phyloP scores from a whole-genome alignment of 2,888 invertebrate genomes.

The Parapristionchus giblindavisi region DNA sequence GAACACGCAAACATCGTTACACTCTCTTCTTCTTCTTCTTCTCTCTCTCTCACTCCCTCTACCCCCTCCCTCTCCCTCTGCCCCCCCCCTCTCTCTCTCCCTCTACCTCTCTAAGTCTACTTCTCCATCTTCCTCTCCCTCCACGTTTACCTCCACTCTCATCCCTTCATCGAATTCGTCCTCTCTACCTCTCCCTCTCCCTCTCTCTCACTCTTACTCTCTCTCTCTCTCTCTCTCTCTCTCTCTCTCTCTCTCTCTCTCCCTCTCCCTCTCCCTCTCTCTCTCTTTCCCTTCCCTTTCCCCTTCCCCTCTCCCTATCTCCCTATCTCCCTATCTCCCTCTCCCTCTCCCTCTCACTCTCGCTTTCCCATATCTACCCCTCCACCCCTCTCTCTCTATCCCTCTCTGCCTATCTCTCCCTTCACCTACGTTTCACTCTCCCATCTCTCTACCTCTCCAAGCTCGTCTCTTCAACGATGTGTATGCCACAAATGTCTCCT shows the following conservation, averaged over 20 bases:
- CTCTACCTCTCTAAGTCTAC: not conserved
- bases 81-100: not conserved
- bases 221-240: not conserved
- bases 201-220: conserved; percentile 5
- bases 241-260: not conserved
- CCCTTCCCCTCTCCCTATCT: not conserved
- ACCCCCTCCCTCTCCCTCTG: not conserved
- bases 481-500: conserved; percentile 18
- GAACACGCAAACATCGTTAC: not conserved
- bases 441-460: not conserved
- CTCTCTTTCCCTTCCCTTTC: not conserved
- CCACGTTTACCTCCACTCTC: not conserved
- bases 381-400: not conserved
- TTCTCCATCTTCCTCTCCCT: not conserved
- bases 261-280: not conserved
- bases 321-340: not conserved
- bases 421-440: not conserved
- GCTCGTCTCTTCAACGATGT: not conserved
- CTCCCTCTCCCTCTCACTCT: not conserved
- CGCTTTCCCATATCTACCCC: not conserved
- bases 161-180: not conserved
- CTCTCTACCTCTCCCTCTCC: not conserved
- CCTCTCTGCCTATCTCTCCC: not conserved
- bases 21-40: not conserved
- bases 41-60: not conserved